phyloP scores from a whole-genome alignment of 2,888 invertebrate species.

The Torymus tubicola region DNA sequence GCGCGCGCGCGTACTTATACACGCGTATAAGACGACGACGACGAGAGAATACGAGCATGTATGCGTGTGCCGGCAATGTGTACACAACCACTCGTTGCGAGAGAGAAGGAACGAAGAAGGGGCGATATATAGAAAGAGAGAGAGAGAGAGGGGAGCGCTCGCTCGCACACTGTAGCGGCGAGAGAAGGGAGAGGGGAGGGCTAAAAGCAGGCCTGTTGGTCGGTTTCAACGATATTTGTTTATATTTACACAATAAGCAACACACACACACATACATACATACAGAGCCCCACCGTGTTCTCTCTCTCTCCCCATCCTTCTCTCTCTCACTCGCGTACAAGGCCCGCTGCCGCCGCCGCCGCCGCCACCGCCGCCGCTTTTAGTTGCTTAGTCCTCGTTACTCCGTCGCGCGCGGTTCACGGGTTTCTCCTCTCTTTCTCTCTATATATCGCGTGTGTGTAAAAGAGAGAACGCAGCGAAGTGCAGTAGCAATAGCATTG shows the following conservation, averaged over 20 bases:
- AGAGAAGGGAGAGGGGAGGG: conserved; percentile 58
- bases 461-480: too few relatives aligned
- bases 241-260: conserved; percentile 77
- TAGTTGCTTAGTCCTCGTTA: conserved; percentile 74
- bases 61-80: background rate
- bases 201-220: conserved; percentile 77
- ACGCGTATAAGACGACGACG: conserved; percentile 9
- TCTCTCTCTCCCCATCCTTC: conserved; percentile 40
- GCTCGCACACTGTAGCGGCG: too few relatives aligned
- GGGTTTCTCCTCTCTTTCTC: too few relatives aligned
- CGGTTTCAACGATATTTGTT: conserved; percentile 77
- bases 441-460: too few relatives aligned
- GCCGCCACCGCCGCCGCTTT: conserved; percentile 64
- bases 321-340: conserved; percentile 36
- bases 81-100: background rate
- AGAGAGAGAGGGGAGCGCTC: conserved; percentile 38
- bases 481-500: too few relatives aligned
- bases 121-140: conserved; percentile 50
- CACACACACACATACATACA: too few relatives aligned
- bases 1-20: conserved; percentile 25
- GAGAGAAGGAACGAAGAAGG: conserved; percentile 23
- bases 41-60: conserved; percentile 7
- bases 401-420: conserved; percentile 61
- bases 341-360: too few relatives aligned
- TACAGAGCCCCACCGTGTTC: conserved; percentile 62